Percentiles rank a stretch among this genome's conserved stretches.
Conservation (phyloP, 2,113 vertebrate species). For the Sitta europaea region DNA sequence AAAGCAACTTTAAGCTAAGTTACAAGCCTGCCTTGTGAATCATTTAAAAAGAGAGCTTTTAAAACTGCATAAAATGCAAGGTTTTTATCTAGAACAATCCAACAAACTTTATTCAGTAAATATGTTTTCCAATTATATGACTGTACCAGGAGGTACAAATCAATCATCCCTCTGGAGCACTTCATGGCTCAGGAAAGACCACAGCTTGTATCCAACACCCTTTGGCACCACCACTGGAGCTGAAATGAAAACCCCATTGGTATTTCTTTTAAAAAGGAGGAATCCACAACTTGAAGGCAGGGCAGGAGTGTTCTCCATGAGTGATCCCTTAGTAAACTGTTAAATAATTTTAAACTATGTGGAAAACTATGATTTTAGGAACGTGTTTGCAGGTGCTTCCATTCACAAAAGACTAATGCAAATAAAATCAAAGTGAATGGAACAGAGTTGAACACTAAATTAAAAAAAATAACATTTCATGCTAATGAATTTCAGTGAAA, state of each 20-base stretch:
- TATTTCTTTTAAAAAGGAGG: neutral
- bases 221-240: neutral
- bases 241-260: neutral
- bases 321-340: neutral
- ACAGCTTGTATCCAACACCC: neutral
- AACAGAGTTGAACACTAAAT: neutral
- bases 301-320: neutral
- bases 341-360: neutral
- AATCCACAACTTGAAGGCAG: neutral
- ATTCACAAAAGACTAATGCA: neutral
- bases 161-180: neutral
- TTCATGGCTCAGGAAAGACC: neutral
- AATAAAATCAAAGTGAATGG: neutral
- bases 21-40: neutral
- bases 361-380: neutral
- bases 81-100: neutral
- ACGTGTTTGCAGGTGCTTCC: neutral
- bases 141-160: neutral
- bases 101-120: neutral
- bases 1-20: neutral
- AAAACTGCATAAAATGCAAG: neutral
- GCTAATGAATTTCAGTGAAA: neutral
- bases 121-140: neutral
- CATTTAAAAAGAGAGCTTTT: neutral
- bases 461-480: neutral